phyloP scores from a whole-genome alignment of 2,797 vertebrate genomes.

The Chromobotia macracanthus region DNA sequence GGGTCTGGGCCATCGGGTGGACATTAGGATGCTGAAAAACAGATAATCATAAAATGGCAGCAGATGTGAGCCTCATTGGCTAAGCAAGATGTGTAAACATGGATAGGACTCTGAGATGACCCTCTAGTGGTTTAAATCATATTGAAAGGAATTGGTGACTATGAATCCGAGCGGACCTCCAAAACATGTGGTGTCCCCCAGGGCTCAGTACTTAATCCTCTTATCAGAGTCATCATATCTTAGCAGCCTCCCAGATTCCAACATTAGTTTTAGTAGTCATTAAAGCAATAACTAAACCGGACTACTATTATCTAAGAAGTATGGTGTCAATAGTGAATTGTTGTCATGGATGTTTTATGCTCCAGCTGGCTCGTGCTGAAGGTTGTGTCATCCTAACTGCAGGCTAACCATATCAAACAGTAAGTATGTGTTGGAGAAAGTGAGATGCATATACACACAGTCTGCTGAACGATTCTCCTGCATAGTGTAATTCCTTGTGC shows the following conservation, averaged over 20 bases:
- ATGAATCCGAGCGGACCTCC: neutral
- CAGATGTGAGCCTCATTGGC: conserved; percentile 63
- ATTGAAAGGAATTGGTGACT: neutral
- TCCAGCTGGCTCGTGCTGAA: conserved; percentile 83
- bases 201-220: neutral
- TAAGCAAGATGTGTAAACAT: neutral
- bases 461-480: neutral
- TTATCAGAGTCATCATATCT: neutral
- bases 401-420: conserved; percentile 84
- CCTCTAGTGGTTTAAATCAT: neutral
- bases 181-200: conserved; percentile 2
- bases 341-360: neutral
- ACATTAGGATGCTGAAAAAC: conserved; percentile 80
- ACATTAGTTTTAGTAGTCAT: neutral
- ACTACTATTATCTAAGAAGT: neutral
- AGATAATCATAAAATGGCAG: conserved; percentile 84
- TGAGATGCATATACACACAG: neutral
- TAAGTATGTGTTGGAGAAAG: conserved; percentile 66
- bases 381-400: conserved; percentile 86
- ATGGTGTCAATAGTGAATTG: neutral
- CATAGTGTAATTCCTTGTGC: neutral
- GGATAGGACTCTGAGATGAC: neutral
- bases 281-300: neutral
- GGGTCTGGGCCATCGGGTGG: conserved; percentile 82
- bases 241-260: neutral